A percentile compares a stretch with the other conserved stretches of the same genome.
These are phyloP conservation scores for Dioctria rufipes DNA, from an alignment of 2,888 invertebrate species.

Conservation along the genomic window DNA sequence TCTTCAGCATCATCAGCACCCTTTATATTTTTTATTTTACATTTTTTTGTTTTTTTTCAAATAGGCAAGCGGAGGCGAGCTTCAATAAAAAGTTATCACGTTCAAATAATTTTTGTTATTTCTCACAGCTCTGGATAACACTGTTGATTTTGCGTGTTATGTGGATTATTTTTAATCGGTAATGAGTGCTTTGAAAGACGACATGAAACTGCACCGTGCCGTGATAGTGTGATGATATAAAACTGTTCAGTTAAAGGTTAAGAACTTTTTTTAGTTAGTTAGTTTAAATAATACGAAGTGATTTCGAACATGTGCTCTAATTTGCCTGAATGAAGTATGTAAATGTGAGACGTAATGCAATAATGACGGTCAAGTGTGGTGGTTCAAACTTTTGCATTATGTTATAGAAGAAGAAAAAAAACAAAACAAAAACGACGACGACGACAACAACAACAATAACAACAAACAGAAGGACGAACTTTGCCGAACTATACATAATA, in stretches of 20 bases:
- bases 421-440: too few species aligned
- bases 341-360: background rate
- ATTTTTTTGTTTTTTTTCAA: background rate
- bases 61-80: constrained; percentile 3
- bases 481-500: constrained; percentile 14
- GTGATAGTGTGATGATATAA: constrained; percentile 25
- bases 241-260: background rate
- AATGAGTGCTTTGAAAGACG: background rate
- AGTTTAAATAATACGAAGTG: background rate
- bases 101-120: constrained; percentile 36
- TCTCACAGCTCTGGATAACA: constrained; percentile 26
- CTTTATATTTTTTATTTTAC: too few species aligned
- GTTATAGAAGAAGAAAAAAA: constrained; percentile 1
- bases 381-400: constrained; percentile 33
- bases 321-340: too few species aligned
- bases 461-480: constrained; percentile 1
- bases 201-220: background rate
- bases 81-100: constrained; percentile 12
- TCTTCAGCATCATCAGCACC: background rate
- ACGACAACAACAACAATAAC: too few species aligned
- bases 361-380: constrained; percentile 24
- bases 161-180: background rate
- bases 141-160: constrained; percentile 4
- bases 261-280: background rate
- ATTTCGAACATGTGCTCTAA: background rate